These are phyloP conservation scores for Hylaeus anthracinus DNA, from an alignment of 1,140 invertebrate species.

Conservation along the genomic window DNA sequence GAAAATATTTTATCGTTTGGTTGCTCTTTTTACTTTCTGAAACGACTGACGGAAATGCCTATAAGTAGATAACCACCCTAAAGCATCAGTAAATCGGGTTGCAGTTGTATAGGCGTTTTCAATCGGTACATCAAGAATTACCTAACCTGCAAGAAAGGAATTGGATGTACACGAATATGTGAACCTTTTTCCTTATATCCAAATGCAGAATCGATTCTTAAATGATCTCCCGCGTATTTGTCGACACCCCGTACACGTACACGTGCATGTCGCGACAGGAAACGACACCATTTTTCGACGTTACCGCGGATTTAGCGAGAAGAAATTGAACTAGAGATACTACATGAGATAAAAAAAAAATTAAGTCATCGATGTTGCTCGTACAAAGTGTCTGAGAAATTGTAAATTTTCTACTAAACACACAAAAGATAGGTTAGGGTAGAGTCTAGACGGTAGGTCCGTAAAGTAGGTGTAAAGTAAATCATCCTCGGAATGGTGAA, in stretches of 20 bases:
- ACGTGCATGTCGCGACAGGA: background rate
- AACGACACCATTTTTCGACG: background rate
- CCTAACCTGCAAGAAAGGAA: too few relatives aligned
- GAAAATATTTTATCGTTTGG: too few relatives aligned
- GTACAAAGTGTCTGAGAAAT: constrained; percentile 73
- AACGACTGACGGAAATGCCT: too few relatives aligned
- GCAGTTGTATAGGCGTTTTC: too few relatives aligned
- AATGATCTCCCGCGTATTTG: too few relatives aligned
- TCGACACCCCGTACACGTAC: background rate
- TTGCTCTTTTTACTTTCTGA: too few relatives aligned
- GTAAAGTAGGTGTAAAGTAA: constrained; percentile 28
- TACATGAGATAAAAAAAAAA: constrained; percentile 68
- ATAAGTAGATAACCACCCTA: too few relatives aligned
- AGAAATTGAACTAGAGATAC: constrained; percentile 36
- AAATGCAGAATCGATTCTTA: too few relatives aligned
- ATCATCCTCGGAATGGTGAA: constrained; percentile 34
- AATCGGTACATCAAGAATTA: too few relatives aligned
- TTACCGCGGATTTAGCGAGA: background rate
- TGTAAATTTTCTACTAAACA: constrained; percentile 75
- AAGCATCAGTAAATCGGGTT: too few relatives aligned
- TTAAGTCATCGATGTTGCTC: constrained; percentile 78
- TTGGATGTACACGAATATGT: too few relatives aligned
- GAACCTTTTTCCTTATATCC: too few relatives aligned
- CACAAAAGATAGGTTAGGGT: constrained; percentile 65
- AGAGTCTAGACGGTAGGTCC: constrained; percentile 52